Conservation (phyloP, 2,888 invertebrate genomes). For the Ramazzottius varieornatus region DNA sequence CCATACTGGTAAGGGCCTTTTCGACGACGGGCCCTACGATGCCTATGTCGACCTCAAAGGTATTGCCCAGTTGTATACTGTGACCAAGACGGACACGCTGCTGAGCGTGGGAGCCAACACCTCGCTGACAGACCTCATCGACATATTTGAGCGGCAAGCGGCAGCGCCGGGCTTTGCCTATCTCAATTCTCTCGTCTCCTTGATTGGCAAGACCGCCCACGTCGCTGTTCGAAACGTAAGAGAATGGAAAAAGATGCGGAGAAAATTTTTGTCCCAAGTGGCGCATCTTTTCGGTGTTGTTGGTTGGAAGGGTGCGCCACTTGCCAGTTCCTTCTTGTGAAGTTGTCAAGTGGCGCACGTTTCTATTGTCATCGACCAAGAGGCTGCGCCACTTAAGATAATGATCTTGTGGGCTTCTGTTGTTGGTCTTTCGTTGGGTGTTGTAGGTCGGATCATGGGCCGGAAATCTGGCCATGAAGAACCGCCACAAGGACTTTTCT, state of each 20-base stretch:
- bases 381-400: no score
- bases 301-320: no score
- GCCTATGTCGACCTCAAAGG: conserved; percentile 15
- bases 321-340: no score
- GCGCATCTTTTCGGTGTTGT: no score
- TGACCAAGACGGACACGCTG: conserved; percentile 10
- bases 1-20: conserved; percentile 13
- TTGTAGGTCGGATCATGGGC: conserved; percentile 15
- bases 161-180: conserved; percentile 8
- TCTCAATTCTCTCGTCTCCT: not conserved
- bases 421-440: no score
- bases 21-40: conserved; percentile 13
- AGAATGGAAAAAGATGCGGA: no score
- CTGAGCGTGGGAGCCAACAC: conserved; percentile 15
- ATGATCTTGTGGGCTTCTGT: no score
- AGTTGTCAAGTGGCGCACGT: no score
- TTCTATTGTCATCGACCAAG: no score
- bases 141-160: conserved; percentile 7
- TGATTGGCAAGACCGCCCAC: not conserved
- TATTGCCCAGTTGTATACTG: conserved; percentile 12
- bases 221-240: not conserved
- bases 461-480: conserved; percentile 18
- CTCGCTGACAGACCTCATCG: conserved; percentile 13
- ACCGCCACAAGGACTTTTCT: conserved; percentile 16
- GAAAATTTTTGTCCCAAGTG: no score